Base-by-base conservation (phyloP, 1,140 invertebrate genomes). In the Gerris buenoi region DNA sequence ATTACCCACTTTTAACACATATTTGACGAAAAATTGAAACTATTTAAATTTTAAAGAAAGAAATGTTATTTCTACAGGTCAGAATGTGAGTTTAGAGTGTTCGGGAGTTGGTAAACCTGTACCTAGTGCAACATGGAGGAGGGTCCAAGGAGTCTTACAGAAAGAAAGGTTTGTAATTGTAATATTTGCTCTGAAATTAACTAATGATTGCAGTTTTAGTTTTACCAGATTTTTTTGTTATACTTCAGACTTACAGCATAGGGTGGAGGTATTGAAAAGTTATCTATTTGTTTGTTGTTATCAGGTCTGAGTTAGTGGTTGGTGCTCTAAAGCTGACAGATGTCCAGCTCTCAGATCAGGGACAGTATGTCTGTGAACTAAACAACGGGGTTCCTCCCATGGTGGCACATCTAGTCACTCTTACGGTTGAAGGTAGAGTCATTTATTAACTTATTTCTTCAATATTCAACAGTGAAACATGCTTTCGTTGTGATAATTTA, bases 301-400 rank as follows among this genome's bases (percentile, higher is more conserved):
- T n/a, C n/a, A n/a, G n/a, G n/a, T 76, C 72, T 68, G 77, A 69
- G 76, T 69, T 78, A 22, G 68, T 80, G 18, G 74, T 76, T 60
- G 85, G 84, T 60, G 88, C 86, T 25, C 75, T 90, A 0, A 78
- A 83, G 27, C 82, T 91, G 13, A 76, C 76, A 46, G 83, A 88
- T 69, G 78, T 86, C 1, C 80, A 78, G 1, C 73, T 78, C 15
- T 77, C 79, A 25, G 87, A 90, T 76, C 81, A 84, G 66, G 89
- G 88, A 0, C 81, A 81, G 0, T 91, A 91, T 72, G 79, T 85
- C 2, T 91, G 89, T 72, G 81, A 82, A 64, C 76, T 80, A 27
- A 74, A 78, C 2, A 78, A 77, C 59, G 76, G 77, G 22, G 78
- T 80, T 27, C 76, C 75, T 0, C 77, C 77, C 1, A 73, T 76